Conservation (phyloP, 2,888 invertebrate genomes). For the Boloria euphrosyne region DNA sequence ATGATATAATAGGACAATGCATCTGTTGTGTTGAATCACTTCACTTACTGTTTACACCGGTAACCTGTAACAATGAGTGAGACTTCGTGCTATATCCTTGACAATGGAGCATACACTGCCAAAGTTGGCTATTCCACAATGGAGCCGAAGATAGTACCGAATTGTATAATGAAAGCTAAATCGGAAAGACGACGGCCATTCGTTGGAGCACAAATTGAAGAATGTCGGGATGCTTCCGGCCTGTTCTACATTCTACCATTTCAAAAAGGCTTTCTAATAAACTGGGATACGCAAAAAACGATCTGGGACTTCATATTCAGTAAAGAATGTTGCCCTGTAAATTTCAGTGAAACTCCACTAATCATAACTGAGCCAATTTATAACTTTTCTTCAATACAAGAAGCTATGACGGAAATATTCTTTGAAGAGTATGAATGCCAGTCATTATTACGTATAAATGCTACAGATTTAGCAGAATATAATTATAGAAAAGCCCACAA, state of each 20-base stretch:
- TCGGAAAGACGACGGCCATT: constrained; percentile 96
- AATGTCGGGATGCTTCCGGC: constrained; percentile 97
- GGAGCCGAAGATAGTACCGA: constrained; percentile 91
- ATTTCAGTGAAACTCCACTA: constrained; percentile 89
- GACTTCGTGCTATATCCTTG: constrained; percentile 85
- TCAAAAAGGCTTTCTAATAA: constrained; percentile 96
- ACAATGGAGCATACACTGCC: constrained; percentile 93
- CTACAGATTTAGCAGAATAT: constrained; percentile 90
- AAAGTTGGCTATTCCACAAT: constrained; percentile 91
- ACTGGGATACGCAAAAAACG: constrained; percentile 97
- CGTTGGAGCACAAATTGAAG: constrained; percentile 95
- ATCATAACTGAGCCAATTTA: constrained; percentile 97
- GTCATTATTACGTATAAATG: constrained; percentile 89
- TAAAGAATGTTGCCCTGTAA: constrained; percentile 90
- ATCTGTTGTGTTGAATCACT: neutral
- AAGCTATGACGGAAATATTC: constrained; percentile 96
- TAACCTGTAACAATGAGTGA: constrained; percentile 58
- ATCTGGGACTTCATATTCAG: constrained; percentile 98
- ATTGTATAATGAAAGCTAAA: constrained; percentile 99
- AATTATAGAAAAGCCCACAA: constrained; percentile 81
- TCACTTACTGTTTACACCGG: constrained; percentile 24
- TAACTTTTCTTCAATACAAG: constrained; percentile 95
- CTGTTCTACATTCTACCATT: constrained; percentile 96
- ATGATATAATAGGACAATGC: too few species aligned
- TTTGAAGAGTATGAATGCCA: constrained; percentile 98